phyloP scores from a whole-genome alignment of 1,140 invertebrate genomes.

The Paracyclopina nana region DNA sequence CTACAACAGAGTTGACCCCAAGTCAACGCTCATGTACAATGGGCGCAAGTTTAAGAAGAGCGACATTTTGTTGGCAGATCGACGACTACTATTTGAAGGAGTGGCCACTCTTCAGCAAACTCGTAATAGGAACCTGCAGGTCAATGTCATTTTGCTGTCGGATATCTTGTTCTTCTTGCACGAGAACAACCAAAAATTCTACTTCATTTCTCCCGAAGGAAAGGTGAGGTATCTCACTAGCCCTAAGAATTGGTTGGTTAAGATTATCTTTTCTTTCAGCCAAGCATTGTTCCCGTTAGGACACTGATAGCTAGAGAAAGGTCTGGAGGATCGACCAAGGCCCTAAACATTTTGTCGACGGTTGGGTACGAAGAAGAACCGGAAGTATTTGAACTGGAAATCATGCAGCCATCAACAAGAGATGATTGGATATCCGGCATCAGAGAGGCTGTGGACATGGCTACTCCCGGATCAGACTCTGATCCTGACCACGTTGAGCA shows the following conservation, averaged over 20 bases:
- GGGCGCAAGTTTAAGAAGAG: constrained; percentile 79
- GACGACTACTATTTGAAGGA: constrained; percentile 67
- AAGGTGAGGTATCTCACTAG: constrained; percentile 25
- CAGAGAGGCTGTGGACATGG: constrained; percentile 32
- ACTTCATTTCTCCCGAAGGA: constrained; percentile 31
- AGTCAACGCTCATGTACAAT: constrained; percentile 62
- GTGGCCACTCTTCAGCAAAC: constrained; percentile 61
- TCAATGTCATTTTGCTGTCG: constrained; percentile 67
- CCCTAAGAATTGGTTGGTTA: constrained; percentile 26
- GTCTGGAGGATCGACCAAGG: constrained; percentile 46
- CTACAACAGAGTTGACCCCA: constrained; percentile 74
- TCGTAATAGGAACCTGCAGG: constrained; percentile 54
- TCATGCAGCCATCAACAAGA: constrained; percentile 66
- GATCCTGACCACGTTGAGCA: constrained; percentile 33
- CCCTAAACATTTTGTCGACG: constrained; percentile 62
- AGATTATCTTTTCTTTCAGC: constrained; percentile 32
- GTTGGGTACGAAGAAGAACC: constrained; percentile 63
- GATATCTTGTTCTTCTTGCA: constrained; percentile 76
- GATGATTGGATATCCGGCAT: constrained; percentile 68
- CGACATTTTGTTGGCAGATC: constrained; percentile 59
- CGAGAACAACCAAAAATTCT: constrained; percentile 53
- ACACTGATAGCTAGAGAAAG: constrained; percentile 48
- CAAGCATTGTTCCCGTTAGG: constrained; percentile 70
- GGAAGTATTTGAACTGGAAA: constrained; percentile 87
- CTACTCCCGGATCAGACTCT: constrained; percentile 32